phyloP scores from a whole-genome alignment of 2,113 vertebrate genomes.

The Serilophus lunatus region DNA sequence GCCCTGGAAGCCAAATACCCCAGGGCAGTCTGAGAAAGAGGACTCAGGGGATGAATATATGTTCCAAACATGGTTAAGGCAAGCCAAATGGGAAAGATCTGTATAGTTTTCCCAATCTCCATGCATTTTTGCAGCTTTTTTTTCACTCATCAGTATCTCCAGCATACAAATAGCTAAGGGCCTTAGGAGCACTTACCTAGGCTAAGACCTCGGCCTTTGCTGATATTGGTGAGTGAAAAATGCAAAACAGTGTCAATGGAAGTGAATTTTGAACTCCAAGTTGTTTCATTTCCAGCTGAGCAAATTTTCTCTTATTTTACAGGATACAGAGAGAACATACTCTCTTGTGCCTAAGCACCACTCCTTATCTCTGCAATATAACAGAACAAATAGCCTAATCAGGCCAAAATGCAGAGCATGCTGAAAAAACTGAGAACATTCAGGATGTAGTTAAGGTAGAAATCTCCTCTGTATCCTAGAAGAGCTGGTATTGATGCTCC shows the following conservation, averaged over 20 bases:
- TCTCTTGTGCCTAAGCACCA: slow-evolving; percentile 17
- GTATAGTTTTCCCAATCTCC: not conserved
- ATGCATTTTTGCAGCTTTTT: not conserved
- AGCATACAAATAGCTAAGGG: not conserved
- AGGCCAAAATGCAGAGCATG: slow-evolving; percentile 38
- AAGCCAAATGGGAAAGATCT: not conserved
- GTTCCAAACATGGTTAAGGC: not conserved
- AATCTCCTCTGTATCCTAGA: not conserved
- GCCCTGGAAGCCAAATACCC: not conserved
- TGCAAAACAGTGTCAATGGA: not conserved
- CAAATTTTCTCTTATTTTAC: slow-evolving; percentile 41
- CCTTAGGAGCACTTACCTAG: not conserved
- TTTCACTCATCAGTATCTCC: not conserved
- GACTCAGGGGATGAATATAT: not conserved
- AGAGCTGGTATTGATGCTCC: not conserved
- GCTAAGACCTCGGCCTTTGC: not conserved
- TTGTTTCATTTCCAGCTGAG: slow-evolving; percentile 44
- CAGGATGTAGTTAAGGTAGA: not conserved
- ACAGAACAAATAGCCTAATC: slow-evolving; percentile 58
- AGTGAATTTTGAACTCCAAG: slow-evolving; percentile 18
- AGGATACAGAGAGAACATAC: slow-evolving; percentile 1
- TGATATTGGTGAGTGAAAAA: not conserved
- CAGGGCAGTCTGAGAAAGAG: not conserved
- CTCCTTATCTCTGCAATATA: not conserved
- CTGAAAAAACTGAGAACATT: slow-evolving; percentile 34